phyloP scores from a whole-genome alignment of 2,888 invertebrate species.

The Hypolimnas misippus region DNA sequence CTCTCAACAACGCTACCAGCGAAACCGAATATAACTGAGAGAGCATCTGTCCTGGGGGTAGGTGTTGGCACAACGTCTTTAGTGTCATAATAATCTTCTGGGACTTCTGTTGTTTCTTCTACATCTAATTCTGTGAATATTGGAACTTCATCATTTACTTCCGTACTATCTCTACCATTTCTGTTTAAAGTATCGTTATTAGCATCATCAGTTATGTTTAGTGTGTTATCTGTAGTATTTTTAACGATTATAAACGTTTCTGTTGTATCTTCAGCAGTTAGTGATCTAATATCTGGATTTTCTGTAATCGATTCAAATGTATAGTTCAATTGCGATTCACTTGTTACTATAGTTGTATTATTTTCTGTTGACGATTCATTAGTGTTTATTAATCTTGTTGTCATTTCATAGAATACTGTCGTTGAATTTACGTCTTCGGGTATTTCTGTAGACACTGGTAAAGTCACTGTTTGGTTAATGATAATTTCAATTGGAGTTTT shows the following conservation, averaged over 20 bases:
- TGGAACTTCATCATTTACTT: slow-evolving; percentile 58
- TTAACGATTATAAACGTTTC: slow-evolving; percentile 12
- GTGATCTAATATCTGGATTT: slow-evolving; percentile 24
- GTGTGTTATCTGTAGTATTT: slow-evolving; percentile 22
- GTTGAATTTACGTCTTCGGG: slow-evolving; percentile 50
- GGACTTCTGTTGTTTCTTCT: slow-evolving; percentile 62
- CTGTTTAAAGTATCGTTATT: slow-evolving; percentile 24
- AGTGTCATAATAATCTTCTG: slow-evolving; percentile 77
- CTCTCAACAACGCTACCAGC: slow-evolving; percentile 78
- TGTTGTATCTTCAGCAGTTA: slow-evolving; percentile 15
- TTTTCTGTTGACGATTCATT: slow-evolving; percentile 38
- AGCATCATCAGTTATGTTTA: slow-evolving; percentile 43
- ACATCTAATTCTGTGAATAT: slow-evolving; percentile 70
- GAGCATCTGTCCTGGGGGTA: slow-evolving; percentile 70
- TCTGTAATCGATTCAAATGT: slow-evolving; percentile 22
- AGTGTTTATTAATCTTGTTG: slow-evolving; percentile 37
- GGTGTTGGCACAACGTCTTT: slow-evolving; percentile 74
- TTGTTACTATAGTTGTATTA: slow-evolving; percentile 34
- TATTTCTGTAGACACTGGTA: slow-evolving; percentile 60
- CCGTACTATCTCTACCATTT: slow-evolving; percentile 47
- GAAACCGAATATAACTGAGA: slow-evolving; percentile 74
- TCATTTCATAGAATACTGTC: slow-evolving; percentile 47
- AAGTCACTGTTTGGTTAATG: slow-evolving; percentile 60
- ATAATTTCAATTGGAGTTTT: slow-evolving; percentile 53
- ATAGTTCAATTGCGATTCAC: slow-evolving; percentile 34